These are phyloP conservation scores for Ictalurus furcatus DNA, from an alignment of 2,113 vertebrate species.

Conservation along the genomic window DNA sequence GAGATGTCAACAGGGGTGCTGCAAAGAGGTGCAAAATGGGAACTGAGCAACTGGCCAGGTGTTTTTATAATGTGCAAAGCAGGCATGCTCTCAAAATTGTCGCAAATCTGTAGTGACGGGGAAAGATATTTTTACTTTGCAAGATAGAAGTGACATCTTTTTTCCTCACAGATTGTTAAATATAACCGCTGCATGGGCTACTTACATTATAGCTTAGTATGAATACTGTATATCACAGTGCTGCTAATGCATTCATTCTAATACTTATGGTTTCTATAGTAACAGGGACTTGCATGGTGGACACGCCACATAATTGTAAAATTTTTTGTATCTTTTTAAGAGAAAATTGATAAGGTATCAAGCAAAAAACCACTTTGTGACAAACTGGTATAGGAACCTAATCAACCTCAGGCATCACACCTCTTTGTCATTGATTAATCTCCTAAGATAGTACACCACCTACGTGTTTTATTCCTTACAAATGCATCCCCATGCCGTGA, in stretches of 20 bases:
- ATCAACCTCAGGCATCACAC: neutral
- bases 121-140: slow-evolving; percentile 33
- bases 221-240: neutral
- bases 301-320: neutral
- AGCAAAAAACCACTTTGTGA: neutral
- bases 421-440: neutral
- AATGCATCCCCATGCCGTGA: neutral
- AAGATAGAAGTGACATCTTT: slow-evolving; percentile 1
- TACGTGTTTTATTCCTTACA: neutral
- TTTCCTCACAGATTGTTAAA: neutral
- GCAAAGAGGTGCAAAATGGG: slow-evolving; percentile 17
- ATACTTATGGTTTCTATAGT: neutral
- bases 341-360: neutral
- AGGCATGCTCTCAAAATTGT: neutral
- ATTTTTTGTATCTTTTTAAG: neutral
- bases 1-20: neutral
- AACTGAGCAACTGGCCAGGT: slow-evolving; percentile 25
- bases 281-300: neutral
- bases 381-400: neutral
- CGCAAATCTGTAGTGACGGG: neutral
- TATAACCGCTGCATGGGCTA: neutral
- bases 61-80: slow-evolving; percentile 15
- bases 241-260: neutral
- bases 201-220: neutral
- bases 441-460: neutral